Conservation (phyloP, 64 coral and sea anemone genomes). For the Acropora yongei region DNA sequence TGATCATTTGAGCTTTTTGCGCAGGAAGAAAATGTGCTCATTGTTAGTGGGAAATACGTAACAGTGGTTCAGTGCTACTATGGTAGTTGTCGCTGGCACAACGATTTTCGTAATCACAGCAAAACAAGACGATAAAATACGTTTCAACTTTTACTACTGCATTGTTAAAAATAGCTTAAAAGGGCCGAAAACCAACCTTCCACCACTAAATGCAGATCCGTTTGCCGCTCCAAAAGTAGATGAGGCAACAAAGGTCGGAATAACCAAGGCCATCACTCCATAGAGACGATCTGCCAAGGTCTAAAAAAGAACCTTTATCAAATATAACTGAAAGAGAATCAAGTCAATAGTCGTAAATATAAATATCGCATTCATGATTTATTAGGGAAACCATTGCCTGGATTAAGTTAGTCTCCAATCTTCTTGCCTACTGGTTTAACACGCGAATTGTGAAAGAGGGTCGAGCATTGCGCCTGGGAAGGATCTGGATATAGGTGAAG, state of each 20-base stretch:
- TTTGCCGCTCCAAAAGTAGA: constrained; percentile 84
- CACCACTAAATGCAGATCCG: constrained; percentile 59
- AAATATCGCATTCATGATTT: too few species aligned
- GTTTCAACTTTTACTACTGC: not conserved
- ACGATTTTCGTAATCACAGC: too few species aligned
- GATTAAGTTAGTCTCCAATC: too few species aligned
- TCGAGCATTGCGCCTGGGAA: not conserved
- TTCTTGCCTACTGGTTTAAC: too few species aligned
- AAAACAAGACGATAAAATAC: too few species aligned
- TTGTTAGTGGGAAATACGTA: too few species aligned
- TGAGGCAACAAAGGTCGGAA: constrained; percentile 81
- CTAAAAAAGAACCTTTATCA: not conserved
- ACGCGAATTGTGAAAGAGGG: too few species aligned
- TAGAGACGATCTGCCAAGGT: constrained; percentile 63
- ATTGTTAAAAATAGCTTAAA: not conserved
- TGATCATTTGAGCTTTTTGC: too few species aligned
- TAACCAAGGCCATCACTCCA: constrained; percentile 84
- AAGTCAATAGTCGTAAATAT: not conserved
- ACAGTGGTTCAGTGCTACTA: too few species aligned
- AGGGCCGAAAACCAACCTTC: constrained; percentile 35
- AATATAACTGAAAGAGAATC: not conserved
- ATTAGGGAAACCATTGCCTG: too few species aligned
- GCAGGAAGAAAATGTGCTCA: too few species aligned
- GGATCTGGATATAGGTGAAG: not conserved
- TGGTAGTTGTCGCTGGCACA: too few species aligned